Conservation (phyloP, 2,888 invertebrate genomes). For the Dryobotodes eremita region DNA sequence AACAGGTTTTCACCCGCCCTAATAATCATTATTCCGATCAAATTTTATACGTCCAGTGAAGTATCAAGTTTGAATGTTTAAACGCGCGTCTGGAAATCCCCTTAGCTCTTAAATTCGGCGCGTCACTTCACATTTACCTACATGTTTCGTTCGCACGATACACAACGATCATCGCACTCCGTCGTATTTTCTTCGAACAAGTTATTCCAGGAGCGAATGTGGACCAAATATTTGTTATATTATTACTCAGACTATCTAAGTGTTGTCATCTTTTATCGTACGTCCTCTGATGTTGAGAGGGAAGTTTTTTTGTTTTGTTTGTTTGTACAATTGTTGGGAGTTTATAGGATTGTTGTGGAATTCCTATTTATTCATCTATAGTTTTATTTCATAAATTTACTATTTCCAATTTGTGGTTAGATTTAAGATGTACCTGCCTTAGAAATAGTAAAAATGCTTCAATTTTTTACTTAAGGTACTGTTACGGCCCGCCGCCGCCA, state of each 20-base stretch:
- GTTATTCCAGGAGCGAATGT: constrained; percentile 57
- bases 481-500: no score
- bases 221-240: constrained; percentile 54
- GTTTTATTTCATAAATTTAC: not conserved
- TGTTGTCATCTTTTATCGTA: constrained; percentile 30
- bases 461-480: no score
- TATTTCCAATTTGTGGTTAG: not conserved
- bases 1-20: no score
- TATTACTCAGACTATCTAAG: constrained; percentile 24
- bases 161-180: constrained; percentile 35
- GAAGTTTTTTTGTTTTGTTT: constrained; percentile 45
- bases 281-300: not conserved
- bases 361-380: not conserved
- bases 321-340: constrained; percentile 7
- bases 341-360: constrained; percentile 6
- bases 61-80: not conserved
- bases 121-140: constrained; percentile 47
- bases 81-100: constrained; percentile 4
- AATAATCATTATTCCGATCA: not conserved
- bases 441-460: not conserved
- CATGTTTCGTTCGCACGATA: constrained; percentile 42
- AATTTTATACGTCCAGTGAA: not conserved
- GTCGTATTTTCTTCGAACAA: constrained; percentile 43
- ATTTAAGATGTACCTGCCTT: not conserved
- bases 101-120: constrained; percentile 39